Conservation (phyloP, 2,797 vertebrate species). For the Cheirogaleus major region DNA sequence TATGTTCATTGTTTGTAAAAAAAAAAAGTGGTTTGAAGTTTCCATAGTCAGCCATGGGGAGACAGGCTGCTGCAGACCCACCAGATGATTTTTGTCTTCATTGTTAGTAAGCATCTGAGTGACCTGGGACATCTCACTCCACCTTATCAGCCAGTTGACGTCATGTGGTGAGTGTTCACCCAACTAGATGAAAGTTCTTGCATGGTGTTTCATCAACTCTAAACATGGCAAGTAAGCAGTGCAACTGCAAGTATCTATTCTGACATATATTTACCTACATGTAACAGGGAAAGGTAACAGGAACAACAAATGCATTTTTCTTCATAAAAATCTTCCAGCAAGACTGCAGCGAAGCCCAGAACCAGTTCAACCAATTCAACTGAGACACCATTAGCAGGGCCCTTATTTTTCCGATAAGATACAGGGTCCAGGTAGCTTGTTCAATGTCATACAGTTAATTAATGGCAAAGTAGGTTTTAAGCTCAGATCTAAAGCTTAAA, state of each 20-base stretch:
- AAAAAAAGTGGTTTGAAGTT: not conserved
- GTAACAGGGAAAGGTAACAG: not conserved
- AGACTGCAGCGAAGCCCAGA: not conserved
- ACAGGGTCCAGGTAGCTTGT: not conserved
- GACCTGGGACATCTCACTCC: not conserved
- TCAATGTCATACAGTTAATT: not conserved
- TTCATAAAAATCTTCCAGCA: not conserved
- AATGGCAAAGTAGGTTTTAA: not conserved
- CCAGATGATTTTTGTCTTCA: not conserved
- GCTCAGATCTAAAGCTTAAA: not conserved
- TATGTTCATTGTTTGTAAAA: not conserved
- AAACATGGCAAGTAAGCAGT: not conserved
- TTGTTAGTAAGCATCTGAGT: not conserved
- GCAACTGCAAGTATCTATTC: not conserved
- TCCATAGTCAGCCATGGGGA: not conserved
- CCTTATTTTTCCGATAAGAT: not conserved
- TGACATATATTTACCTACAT: not conserved
- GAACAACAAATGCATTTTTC: not conserved
- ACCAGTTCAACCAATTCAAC: not conserved
- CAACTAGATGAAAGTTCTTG: not conserved
- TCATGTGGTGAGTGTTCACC: not conserved
- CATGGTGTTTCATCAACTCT: not conserved
- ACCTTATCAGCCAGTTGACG: not conserved
- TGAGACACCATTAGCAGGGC: not conserved
- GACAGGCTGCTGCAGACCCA: not conserved